A percentile compares a stretch with the other conserved stretches of the same genome.
Evolutionary conservation across 2,113 vertebrate genomes (phyloP).

Genomic region (Pithys albifrons): DNA sequence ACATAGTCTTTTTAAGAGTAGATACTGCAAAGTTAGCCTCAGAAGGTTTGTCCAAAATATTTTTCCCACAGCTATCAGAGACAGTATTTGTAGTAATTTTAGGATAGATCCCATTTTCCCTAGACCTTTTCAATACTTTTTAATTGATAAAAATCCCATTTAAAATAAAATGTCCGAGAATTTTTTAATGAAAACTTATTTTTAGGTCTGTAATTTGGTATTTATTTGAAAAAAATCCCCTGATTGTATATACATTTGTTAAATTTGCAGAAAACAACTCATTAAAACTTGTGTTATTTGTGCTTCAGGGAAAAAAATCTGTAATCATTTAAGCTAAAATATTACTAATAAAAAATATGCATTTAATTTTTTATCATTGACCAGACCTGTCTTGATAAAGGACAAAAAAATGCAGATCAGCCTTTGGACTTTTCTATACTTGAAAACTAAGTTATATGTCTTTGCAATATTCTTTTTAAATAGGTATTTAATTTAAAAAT

Average conservation of each 20-base stretch:
- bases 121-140: neutral
- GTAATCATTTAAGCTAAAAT: neutral
- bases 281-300: neutral
- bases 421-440: neutral
- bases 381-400: neutral
- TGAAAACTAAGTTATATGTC: neutral
- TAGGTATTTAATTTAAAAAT: neutral
- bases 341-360: neutral
- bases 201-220: neutral
- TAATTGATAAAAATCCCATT: neutral
- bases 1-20: accelerated
- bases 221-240: accelerated
- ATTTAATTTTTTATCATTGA: neutral
- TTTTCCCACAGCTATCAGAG: neutral
- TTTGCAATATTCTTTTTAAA: neutral
- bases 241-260: neutral
- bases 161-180: neutral
- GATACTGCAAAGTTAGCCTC: neutral
- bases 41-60: neutral
- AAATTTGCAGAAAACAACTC: neutral
- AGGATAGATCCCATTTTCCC: neutral
- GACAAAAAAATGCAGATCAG: neutral
- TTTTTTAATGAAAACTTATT: neutral
- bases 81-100: neutral
- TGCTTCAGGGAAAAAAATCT: neutral